Base-by-base conservation (phyloP, 2,797 vertebrate species). In the Gastrophryne carolinensis region DNA sequence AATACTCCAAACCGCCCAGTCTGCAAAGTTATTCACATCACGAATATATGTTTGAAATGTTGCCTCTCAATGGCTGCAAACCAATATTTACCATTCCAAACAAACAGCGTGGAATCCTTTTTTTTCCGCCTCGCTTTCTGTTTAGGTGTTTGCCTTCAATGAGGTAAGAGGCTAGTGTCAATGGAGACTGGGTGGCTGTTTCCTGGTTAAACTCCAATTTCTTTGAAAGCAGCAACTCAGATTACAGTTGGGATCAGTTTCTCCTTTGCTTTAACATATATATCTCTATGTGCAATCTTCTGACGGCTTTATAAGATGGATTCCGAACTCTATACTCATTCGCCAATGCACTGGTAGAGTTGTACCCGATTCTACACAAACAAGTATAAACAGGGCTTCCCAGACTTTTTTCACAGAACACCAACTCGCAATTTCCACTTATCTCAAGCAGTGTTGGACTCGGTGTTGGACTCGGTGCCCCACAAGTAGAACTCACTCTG, bases 11-110 rank as follows among this genome's bases (percentile, higher is more conserved):
- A 50, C 62, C 32, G 69, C 68, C 68, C 62, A 23, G 29, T 53
- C 68, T 50, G 61, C 47, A 60, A 50, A 72, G 53, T 47, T 44
- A 78, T 72, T 72, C 75, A 64, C 61, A 66, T 61, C 61, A 60
- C 62, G 29, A 63, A 66, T 27, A 65, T 71, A 72, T 62, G 58
- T 66, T 50, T 78, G 75, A 72, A 72, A 72, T 60, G 53, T 39
- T 60, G 53, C 26, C 41, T 77, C 75, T 77, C 58, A 77, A 71
- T 63, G 75, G 62, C 27, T 29, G 54, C 61, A 65, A 72, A 66
- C 44, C 75, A 78, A 78, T 78, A 78, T 78, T 78, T 72, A 56
- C 75, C 62, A 41, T 78, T 66, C 60, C 61, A 66, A 72, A 65
- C 67, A 78, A 58, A 78, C 41, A 71, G 39, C 52, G 50, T 30